Evolutionary conservation across 37 sponge, comb jelly and placozoan genomes (phyloP).

Genomic region (Theonella swinhoei): DNA sequence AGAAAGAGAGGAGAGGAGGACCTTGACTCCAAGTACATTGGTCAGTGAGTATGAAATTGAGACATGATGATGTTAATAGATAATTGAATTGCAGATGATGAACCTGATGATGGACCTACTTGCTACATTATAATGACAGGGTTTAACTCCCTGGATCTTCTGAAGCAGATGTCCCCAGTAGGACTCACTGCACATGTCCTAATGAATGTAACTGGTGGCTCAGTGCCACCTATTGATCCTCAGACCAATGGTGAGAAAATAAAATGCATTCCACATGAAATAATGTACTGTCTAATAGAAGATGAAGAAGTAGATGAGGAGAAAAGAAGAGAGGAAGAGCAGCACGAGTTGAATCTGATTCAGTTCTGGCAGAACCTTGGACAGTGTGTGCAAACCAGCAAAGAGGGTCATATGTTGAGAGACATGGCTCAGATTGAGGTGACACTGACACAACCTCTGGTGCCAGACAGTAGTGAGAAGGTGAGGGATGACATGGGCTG

Average conservation of each 20-base stretch:
- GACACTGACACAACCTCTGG: conserved; percentile 1
- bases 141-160: conserved; percentile 38
- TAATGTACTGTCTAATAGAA: neutral
- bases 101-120: conserved; percentile 78
- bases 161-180: conserved; percentile 22
- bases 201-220: conserved; percentile 34
- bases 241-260: neutral
- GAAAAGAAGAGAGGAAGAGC: neutral
- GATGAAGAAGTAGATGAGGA: conserved; percentile 16
- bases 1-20: conserved; percentile 94
- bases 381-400: conserved; percentile 15
- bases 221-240: neutral
- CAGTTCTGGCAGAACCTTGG: conserved; percentile 44
- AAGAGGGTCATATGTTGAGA: conserved; percentile 57
- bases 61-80: neutral
- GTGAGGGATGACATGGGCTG: neutral
- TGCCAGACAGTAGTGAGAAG: conserved; percentile 32
- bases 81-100: conserved; percentile 66
- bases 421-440: conserved; percentile 66
- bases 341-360: neutral
- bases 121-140: conserved; percentile 69
- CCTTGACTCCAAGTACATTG: conserved; percentile 49
- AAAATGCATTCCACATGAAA: neutral
- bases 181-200: conserved; percentile 42
- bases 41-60: conserved; percentile 23